Evolutionary conservation across 2,888 invertebrate species (phyloP), one percentile per base, ranked within the genome.

Genomic region (Tetragnatha montana): DNA sequence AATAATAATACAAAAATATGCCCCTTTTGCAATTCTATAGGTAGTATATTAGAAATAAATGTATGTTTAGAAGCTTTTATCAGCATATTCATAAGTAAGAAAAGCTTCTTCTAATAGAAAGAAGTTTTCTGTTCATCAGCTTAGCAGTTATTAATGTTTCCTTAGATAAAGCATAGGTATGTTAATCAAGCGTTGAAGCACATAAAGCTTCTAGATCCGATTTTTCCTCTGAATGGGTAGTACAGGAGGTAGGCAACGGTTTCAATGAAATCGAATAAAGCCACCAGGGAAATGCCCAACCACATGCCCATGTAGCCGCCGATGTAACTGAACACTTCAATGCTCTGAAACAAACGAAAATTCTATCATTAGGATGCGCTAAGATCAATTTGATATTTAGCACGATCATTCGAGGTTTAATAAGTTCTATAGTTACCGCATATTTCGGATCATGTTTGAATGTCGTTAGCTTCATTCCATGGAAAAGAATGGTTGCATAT

Each of bases 251-350:
- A 60, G 14, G 14, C 60, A 4, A 60, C 4, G 60, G 60, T 60
- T 35, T 35, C 47, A 47, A 75, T 47, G 75, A 75, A n/a, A 2
- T 75, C 76, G 47, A 21, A 50, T 17, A 76, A 19, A 6, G 76
- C 50, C 76, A 49, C 49, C 19, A 76, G 12, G 6, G 76, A 76
- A 17, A 76, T 50, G 8, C 76, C 76, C 47, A 76, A 19, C 76
- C 76, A 76, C n/a, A 19, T 50, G 17, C 76, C 76, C 49, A 76
- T 76, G 50, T 50, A 76, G 22, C 76, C 76, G 14, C 76, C 76
- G 17, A 76, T 50, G 50, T 49, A 76, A 50, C 76, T 76, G 50
- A 76, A 76, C 8, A 76, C 50, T 50, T 76, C 76, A 8, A 76
- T 47, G 19, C 50, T 47, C 76, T 76, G 50, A 50, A 76, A 50